Percentiles rank a stretch among this genome's conserved stretches.
phyloP scores from a whole-genome alignment of 1,140 invertebrate genomes.

The Magallana angulata region DNA sequence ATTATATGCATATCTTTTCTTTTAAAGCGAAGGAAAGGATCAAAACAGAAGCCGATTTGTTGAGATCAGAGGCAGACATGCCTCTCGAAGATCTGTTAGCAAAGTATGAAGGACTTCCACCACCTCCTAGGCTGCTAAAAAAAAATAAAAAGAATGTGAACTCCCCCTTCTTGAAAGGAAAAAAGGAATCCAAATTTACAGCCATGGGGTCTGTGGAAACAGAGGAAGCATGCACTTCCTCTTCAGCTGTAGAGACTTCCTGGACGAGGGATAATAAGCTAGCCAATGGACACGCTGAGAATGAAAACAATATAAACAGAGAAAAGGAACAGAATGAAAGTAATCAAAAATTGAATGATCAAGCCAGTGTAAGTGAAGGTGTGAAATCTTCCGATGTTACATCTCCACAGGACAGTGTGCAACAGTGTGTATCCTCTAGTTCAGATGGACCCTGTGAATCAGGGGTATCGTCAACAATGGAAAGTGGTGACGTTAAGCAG shows the following conservation, averaged over 20 bases:
- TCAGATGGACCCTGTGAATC: slow-evolving; percentile 23
- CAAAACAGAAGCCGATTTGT: slow-evolving; percentile 80
- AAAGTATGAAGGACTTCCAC: slow-evolving; percentile 80
- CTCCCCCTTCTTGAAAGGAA: slow-evolving; percentile 70
- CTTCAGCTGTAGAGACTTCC: slow-evolving; percentile 34
- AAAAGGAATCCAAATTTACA: slow-evolving; percentile 50
- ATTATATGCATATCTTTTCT: background rate
- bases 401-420: background rate
- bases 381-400: background rate
- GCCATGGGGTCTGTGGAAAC: slow-evolving; percentile 10
- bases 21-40: background rate
- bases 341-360: slow-evolving; percentile 29
- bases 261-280: slow-evolving; percentile 65
- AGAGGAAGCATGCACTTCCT: slow-evolving; percentile 29
- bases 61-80: slow-evolving; percentile 91
- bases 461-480: background rate
- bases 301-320: slow-evolving; percentile 75
- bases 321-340: slow-evolving; percentile 63
- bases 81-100: slow-evolving; percentile 88
- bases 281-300: slow-evolving; percentile 74
- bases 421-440: slow-evolving; percentile 29
- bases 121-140: slow-evolving; percentile 46
- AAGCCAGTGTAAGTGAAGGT: background rate
- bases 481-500: slow-evolving; percentile 39
- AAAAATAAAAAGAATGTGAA: slow-evolving; percentile 65